phyloP scores from a whole-genome alignment of 2,888 invertebrate species.

The Marasmarcha lunaedactyla region DNA sequence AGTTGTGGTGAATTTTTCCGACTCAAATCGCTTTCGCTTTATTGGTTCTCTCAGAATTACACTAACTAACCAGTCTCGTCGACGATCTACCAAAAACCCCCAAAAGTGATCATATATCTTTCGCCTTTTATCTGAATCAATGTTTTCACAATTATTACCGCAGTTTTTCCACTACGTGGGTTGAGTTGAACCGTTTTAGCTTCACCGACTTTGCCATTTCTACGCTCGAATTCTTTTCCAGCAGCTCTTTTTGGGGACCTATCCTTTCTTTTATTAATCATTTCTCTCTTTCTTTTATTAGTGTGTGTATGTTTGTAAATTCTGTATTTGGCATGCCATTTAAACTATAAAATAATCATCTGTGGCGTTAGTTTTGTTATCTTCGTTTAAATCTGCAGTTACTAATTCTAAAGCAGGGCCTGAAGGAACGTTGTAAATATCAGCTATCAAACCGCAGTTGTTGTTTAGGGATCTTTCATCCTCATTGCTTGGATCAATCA shows the following conservation, averaged over 20 bases:
- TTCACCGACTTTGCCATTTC: constrained; percentile 3
- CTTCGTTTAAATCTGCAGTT: no score
- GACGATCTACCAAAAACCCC: constrained; percentile 2
- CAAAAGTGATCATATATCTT: constrained; percentile 12
- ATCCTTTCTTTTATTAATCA: constrained; percentile 8
- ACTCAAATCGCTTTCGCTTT: constrained; percentile 10
- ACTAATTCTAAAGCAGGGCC: no score
- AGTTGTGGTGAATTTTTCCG: constrained; percentile 4
- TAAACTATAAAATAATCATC: no score
- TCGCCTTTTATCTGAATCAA: constrained; percentile 10
- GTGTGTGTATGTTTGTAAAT: no score
- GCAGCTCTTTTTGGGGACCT: background rate
- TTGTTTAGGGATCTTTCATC: no score
- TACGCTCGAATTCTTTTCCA: constrained; percentile 4
- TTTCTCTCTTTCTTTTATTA: constrained; percentile 7
- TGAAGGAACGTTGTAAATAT: no score
- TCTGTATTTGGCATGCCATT: no score
- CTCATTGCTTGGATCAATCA: no score
- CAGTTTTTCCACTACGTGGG: constrained; percentile 15
- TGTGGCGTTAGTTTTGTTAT: no score
- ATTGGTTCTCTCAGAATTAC: constrained; percentile 6
- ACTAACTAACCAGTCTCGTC: constrained; percentile 11
- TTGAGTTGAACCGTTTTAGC: constrained; percentile 3
- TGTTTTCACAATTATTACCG: constrained; percentile 12
- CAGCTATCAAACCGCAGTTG: no score